Base-by-base conservation (phyloP, 1,140 invertebrate species). In the Saxidomus purpurata region DNA sequence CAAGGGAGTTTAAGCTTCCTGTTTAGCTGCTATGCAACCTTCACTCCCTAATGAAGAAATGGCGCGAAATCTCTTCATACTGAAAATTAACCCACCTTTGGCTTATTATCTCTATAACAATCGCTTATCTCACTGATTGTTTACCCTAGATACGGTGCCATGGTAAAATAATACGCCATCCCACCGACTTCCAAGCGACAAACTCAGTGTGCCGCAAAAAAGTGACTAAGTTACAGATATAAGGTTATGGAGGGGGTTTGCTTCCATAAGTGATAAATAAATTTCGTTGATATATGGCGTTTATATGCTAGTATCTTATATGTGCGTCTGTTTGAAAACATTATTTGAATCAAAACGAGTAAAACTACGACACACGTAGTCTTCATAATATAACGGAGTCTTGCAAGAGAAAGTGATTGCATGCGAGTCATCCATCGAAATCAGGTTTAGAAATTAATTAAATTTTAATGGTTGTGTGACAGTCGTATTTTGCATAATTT, bases 81-180 rank as follows among this genome's bases (percentile, higher is more conserved):
- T n/a, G 52, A 43, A 43, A 43, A 55, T 19, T 55, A 28, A 67
- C 61, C 61, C 11, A 28, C 4, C 31, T 28, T 22, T 9, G 6
- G 9, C 1, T 31, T 15, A 6, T 71, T 71, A 71, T 71, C 67
- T 38, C 6, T 19, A 3, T 1, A 38, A 71, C 67, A 38, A 71
- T 71, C 67, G 28, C 34, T 38, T 31, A n/a, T 28, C 25, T 38
- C 0, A 71, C 63, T 67, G 63, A 67, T 67, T 67, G 63, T 67
- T 67, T 67, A 67, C 63, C 63, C 15, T 28, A 71, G 67, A 71
- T 71, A 71, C 67, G 67, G 34, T 38, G 17, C 67, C 67, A 71
- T 71, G 67, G 67, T 38, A 38, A 71, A 71, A 71, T 71, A 71
- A 71, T 71, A 71, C 67, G 9, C 67, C 67, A 38, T 71, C 67